Evolutionary conservation across 2,113 vertebrate genomes (phyloP), one percentile per base, ranked within the genome.

Genomic region (Odobenus rosmarus): DNA sequence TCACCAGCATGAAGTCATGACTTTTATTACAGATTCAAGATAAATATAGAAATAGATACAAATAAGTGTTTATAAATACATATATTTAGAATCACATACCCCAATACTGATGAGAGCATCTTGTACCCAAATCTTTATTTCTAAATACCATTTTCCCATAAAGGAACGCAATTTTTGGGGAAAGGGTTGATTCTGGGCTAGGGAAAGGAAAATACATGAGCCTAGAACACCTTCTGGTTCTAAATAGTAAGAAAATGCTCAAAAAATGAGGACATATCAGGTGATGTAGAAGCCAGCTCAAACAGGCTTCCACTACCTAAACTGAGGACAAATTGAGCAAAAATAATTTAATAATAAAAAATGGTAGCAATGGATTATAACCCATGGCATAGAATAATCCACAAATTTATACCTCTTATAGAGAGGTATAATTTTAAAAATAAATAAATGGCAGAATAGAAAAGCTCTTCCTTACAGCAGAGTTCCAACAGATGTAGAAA

Each of bases 21-120:
- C 55, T 92, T 95, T 84, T 55, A 74, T 79, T 49, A 36, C 4
- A 95, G 46, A 95, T 62, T 82, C 91, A 84, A 92, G 55, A 57
- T 62, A 28, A 13, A 62, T 76, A 69, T 31, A 85, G 51, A 88
- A 76, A 28, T 64, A 80, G 67, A 64, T 33, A 72, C 24, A 57
- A 11, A 19, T 84, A 79, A 53, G 16, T n/a, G 21, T 36, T 79
- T 82, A 90, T 77, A 77, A 90, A 77, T 28, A 67, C 4, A 49
- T 61, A 67, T 42, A 51, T 72, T 90, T 97, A 87, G 31, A 90
- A 82, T 69, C 55, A 85, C 55, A 92, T 23, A 59, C 4, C 14
- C 39, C 76, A 90, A 36, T 71, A 74, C n/a, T 46, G 15, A 61
- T 80, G 72, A 93, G 4, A 0, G 39, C 5, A 49, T 13, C 62